Conservation (phyloP, 2,797 vertebrate genomes). For the Hafferia zeledoni region DNA sequence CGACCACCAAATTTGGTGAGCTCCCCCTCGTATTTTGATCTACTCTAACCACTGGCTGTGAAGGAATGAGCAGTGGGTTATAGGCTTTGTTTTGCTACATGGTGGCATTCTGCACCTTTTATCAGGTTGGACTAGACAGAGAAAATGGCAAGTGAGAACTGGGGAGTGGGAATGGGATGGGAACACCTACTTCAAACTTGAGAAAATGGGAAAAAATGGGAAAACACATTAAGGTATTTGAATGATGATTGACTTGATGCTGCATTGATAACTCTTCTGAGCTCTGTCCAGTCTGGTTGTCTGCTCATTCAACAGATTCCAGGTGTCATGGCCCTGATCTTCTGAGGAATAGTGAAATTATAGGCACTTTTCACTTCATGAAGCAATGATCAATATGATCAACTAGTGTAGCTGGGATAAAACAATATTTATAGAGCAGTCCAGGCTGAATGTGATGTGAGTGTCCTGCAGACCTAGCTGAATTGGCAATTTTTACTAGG, state of each 20-base stretch:
- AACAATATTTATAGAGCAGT: background rate
- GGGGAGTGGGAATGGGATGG: background rate
- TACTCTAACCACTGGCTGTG: constrained; percentile 62
- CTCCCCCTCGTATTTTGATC: constrained; percentile 62
- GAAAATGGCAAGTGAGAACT: constrained; percentile 17
- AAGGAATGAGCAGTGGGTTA: constrained; percentile 25
- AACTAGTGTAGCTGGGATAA: background rate
- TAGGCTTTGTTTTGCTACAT: background rate
- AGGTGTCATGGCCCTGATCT: background rate
- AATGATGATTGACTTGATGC: background rate
- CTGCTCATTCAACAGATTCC: constrained; percentile 28
- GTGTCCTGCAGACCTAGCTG: background rate
- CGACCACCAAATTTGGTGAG: constrained; percentile 77
- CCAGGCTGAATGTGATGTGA: background rate
- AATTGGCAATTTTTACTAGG: background rate
- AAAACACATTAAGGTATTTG: background rate
- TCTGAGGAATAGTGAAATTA: constrained; percentile 4
- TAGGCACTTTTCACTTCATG: background rate
- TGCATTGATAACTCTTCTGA: constrained; percentile 7
- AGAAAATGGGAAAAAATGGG: background rate
- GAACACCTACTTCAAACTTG: background rate
- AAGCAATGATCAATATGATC: background rate
- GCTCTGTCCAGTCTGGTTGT: background rate
- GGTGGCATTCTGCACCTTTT: background rate
- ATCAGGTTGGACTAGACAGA: constrained; percentile 16